A percentile compares a stretch with the other conserved stretches of the same genome.
phyloP scores from a whole-genome alignment of 2,797 vertebrate species.

The Tokudaia muenninki region DNA sequence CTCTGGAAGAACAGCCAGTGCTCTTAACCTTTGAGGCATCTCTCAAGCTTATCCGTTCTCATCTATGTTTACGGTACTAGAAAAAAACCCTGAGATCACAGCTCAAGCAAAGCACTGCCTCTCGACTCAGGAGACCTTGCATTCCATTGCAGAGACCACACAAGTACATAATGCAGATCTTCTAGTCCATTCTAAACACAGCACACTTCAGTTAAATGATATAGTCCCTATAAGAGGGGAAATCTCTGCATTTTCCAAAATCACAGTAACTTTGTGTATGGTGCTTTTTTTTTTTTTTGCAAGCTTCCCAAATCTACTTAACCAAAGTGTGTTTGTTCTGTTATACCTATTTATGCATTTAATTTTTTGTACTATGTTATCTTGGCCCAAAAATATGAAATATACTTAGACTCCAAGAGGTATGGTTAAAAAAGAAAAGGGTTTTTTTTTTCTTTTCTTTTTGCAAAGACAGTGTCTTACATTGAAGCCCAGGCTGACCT shows the following conservation, averaged over 20 bases:
- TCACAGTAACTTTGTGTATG: conserved; percentile 38
- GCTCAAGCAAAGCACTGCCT: background rate
- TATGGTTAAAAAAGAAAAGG: background rate
- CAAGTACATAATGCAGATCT: background rate
- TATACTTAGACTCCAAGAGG: conserved; percentile 36
- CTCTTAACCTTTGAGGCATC: background rate
- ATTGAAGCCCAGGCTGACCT: background rate
- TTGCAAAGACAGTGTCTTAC: background rate
- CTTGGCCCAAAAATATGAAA: conserved; percentile 62
- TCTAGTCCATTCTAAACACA: conserved; percentile 16
- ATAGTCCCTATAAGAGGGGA: background rate
- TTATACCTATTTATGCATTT: conserved; percentile 4
- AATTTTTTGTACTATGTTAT: conserved; percentile 15
- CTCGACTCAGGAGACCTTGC: background rate
- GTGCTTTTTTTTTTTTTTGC: background rate
- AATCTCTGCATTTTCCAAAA: conserved; percentile 46
- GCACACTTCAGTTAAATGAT: conserved; percentile 18
- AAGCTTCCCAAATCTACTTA: conserved; percentile 46
- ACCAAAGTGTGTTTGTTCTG: conserved; percentile 30
- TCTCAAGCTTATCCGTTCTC: background rate
- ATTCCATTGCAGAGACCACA: background rate
- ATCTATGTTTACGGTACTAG: background rate
- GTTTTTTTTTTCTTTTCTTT: background rate
- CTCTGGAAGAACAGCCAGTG: background rate
- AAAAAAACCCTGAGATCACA: background rate